Evolutionary conservation across 2,888 invertebrate genomes (phyloP).

Genomic region (Macrosiphum euphorbiae): DNA sequence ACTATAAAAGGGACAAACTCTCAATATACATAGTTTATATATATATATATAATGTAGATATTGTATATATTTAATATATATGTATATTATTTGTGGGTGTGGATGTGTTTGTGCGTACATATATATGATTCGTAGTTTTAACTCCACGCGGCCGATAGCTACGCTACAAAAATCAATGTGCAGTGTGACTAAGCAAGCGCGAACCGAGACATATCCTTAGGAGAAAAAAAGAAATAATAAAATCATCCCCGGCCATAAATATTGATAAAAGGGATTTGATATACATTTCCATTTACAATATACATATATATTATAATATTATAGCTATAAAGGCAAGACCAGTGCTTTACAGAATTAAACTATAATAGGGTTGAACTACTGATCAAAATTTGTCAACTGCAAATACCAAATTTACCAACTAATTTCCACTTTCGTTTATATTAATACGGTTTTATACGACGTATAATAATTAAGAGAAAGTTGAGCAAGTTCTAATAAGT

Average conservation of each 20-base stretch:
- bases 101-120: not conserved
- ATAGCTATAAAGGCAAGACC: not conserved
- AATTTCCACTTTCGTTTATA: not conserved
- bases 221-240: not conserved
- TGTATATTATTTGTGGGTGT: not conserved
- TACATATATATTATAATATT: not conserved
- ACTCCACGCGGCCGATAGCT: constrained; percentile 27
- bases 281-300: not conserved
- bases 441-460: not conserved
- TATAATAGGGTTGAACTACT: not conserved
- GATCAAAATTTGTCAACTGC: not conserved
- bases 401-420: not conserved
- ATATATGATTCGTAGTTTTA: not conserved
- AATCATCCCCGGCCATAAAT: not conserved
- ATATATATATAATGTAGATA: not conserved
- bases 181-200: constrained; percentile 24
- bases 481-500: not conserved
- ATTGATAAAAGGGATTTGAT: not conserved
- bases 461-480: not conserved
- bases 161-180: constrained; percentile 49
- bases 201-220: constrained; percentile 29
- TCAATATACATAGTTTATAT: not conserved
- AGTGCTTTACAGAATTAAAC: not conserved
- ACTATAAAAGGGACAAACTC: constrained; percentile 19
- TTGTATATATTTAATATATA: not conserved